Percentiles rank a stretch among this genome's conserved stretches.
These are phyloP conservation scores for Lochmaea crataegi DNA, from an alignment of 2,888 invertebrate genomes.

Conservation along the genomic window DNA sequence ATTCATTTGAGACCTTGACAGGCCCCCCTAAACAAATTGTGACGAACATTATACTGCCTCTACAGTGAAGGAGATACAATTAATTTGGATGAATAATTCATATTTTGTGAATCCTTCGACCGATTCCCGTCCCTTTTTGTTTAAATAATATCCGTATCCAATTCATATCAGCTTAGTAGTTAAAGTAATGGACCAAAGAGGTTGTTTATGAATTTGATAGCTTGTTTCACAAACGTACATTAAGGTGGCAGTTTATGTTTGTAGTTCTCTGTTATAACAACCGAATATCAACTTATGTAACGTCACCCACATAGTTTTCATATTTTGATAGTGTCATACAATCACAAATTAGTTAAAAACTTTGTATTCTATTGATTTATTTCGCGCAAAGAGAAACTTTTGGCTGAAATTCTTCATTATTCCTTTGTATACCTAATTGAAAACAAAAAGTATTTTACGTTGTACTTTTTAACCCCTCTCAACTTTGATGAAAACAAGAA, in stretches of 20 bases:
- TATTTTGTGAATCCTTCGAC: too few species aligned
- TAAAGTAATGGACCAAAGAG: conserved; percentile 1
- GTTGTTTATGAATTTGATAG: neutral
- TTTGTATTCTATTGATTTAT: neutral
- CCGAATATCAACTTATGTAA: conserved; percentile 5
- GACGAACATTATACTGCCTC: too few species aligned
- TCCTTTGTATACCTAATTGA: conserved; percentile 36
- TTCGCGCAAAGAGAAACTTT: neutral
- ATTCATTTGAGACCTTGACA: too few species aligned
- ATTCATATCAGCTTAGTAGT: too few species aligned
- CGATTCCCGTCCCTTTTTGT: too few species aligned
- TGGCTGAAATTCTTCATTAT: conserved; percentile 22
- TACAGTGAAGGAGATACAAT: too few species aligned
- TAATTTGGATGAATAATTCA: too few species aligned
- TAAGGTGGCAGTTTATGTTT: conserved; percentile 15
- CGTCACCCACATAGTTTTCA: neutral
- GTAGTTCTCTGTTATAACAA: conserved; percentile 5
- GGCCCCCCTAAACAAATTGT: too few species aligned
- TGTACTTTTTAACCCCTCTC: conserved; percentile 26
- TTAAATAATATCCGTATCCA: too few species aligned
- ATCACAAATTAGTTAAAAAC: neutral
- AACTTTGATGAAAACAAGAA: conserved; percentile 36
- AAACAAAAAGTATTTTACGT: conserved; percentile 38
- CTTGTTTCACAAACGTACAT: neutral
- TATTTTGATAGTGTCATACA: neutral